A percentile compares a stretch with the other conserved stretches of the same genome.
Evolutionary conservation across 53 echinoderm and acorn worm genomes (phyloP).

Genomic region (Henricia sp.): DNA sequence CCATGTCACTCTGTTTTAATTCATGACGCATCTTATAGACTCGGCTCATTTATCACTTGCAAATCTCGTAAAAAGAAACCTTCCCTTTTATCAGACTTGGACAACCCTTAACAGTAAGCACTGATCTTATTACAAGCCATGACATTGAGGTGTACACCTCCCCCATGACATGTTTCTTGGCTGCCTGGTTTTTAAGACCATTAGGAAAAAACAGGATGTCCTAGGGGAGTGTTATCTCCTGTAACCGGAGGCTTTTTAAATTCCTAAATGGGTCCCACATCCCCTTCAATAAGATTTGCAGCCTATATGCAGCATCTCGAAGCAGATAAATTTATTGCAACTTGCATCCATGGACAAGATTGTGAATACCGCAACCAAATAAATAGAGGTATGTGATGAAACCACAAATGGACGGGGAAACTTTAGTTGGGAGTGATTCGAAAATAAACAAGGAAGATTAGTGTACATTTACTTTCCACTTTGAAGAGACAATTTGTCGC

Average conservation of each 20-base stretch:
- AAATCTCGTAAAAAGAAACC: slow-evolving; percentile 26
- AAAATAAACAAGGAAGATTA: neutral
- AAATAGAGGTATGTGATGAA: neutral
- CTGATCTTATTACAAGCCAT: slow-evolving; percentile 28
- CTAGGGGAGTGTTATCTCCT: neutral
- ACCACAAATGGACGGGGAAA: neutral
- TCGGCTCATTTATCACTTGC: neutral
- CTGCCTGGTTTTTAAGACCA: slow-evolving; percentile 35
- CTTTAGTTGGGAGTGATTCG: neutral
- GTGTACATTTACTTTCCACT: neutral
- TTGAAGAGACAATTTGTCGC: neutral
- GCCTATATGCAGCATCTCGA: neutral
- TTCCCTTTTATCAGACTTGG: neutral
- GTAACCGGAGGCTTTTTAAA: neutral
- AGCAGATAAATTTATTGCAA: neutral
- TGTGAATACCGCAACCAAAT: neutral
- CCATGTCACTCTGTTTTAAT: slow-evolving; percentile 6
- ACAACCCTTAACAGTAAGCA: neutral
- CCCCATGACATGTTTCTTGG: neutral
- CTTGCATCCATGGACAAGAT: neutral
- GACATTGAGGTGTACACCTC: neutral
- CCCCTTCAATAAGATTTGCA: neutral
- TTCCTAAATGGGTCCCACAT: neutral
- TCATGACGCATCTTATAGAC: slow-evolving; percentile 26
- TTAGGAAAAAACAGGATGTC: neutral